Conservation (phyloP, 1,140 invertebrate species). For the Papilio polyxenes region DNA sequence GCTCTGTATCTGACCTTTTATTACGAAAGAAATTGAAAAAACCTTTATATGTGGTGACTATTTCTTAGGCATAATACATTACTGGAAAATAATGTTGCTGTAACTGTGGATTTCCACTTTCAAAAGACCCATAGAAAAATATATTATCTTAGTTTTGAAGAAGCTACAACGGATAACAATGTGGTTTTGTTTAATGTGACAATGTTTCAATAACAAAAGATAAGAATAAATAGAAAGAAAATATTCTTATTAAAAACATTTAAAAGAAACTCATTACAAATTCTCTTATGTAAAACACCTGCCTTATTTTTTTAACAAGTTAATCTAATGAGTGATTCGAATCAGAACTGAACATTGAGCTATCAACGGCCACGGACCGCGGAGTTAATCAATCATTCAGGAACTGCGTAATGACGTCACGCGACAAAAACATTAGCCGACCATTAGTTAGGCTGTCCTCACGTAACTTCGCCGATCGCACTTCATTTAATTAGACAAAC, state of each 20-base stretch:
- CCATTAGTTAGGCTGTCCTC: constrained; percentile 35
- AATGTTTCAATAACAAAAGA: too few species aligned
- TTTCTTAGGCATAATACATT: too few species aligned
- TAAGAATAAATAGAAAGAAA: too few species aligned
- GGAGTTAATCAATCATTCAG: constrained; percentile 29
- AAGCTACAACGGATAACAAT: too few species aligned
- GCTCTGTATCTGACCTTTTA: neutral
- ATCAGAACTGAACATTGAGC: constrained; percentile 12
- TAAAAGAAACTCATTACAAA: neutral
- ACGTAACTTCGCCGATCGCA: neutral
- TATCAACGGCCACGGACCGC: neutral
- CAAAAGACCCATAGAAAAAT: too few species aligned
- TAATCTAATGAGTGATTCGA: neutral
- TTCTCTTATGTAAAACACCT: neutral
- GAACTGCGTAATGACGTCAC: constrained; percentile 29
- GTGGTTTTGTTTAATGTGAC: too few species aligned
- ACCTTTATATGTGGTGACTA: neutral
- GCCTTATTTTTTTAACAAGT: neutral
- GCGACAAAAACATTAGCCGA: constrained; percentile 33
- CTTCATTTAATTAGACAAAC: constrained; percentile 24
- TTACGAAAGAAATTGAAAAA: neutral
- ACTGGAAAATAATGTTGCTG: neutral
- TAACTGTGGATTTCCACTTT: neutral
- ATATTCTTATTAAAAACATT: neutral
- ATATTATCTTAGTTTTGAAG: too few species aligned